Evolutionary conservation across 2,888 invertebrate species (phyloP).

Genomic region (Sepiola atlantica): DNA sequence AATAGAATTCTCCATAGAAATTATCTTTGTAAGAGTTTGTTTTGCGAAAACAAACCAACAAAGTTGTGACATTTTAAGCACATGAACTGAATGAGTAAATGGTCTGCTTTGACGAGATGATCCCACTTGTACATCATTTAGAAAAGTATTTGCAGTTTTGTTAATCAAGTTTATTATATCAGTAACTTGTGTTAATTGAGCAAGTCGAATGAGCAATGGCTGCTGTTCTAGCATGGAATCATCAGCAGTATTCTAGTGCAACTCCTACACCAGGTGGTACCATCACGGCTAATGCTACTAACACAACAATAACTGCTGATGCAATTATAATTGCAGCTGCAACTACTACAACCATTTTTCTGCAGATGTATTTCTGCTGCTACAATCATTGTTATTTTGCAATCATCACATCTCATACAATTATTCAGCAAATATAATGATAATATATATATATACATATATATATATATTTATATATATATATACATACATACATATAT

Average conservation of each 20-base stretch:
- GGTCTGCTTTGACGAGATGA: too few species aligned
- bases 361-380: background rate
- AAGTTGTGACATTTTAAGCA: too few species aligned
- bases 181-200: background rate
- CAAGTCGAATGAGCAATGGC: background rate
- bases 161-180: background rate
- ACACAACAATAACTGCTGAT: background rate
- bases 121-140: background rate
- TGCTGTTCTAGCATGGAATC: background rate
- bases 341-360: background rate
- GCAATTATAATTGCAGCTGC: slow-evolving; percentile 4
- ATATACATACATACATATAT: too few species aligned
- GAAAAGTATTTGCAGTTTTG: background rate
- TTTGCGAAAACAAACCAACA: too few species aligned
- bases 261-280: background rate
- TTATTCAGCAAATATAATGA: background rate
- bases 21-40: too few species aligned
- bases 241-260: background rate
- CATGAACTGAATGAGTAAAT: too few species aligned
- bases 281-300: background rate
- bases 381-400: background rate
- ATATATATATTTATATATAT: background rate
- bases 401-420: background rate
- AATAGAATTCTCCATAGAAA: too few species aligned
- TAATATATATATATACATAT: background rate